Evolutionary conservation across 2,888 invertebrate species (phyloP).

Genomic region (Fragum whitleyi): DNA sequence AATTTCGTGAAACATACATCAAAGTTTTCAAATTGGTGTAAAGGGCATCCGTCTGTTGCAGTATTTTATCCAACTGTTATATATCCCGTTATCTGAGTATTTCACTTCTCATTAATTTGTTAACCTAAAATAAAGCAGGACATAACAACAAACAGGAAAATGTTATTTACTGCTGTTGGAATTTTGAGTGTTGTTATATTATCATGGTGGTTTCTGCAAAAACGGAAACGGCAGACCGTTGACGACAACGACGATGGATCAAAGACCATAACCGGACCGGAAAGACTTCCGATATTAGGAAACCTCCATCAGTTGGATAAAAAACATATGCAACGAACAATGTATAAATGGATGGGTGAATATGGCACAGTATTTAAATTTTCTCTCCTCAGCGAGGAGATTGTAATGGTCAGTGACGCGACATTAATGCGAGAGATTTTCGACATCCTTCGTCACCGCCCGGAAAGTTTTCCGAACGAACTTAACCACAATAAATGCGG

Average conservation of each 20-base stretch:
- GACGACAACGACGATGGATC: neutral
- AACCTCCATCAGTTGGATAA: neutral
- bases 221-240: neutral
- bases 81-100: too few species aligned
- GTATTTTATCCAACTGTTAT: too few species aligned
- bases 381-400: neutral
- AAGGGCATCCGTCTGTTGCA: too few species aligned
- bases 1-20: too few species aligned
- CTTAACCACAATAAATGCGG: neutral
- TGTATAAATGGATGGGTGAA: constrained; percentile 14
- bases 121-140: neutral
- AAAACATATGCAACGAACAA: neutral
- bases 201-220: neutral
- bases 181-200: neutral
- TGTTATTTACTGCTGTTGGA: neutral
- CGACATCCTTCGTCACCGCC: neutral
- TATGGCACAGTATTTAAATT: constrained; percentile 3
- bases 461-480: neutral
- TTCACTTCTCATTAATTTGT: too few species aligned
- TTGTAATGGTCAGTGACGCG: neutral
- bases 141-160: neutral
- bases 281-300: neutral
- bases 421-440: constrained; percentile 2
- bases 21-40: too few species aligned
- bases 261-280: neutral